Percentiles rank a stretch among this genome's conserved stretches.
phyloP scores from a whole-genome alignment of 2,888 invertebrate genomes.

The Sinohyriopsis cumingii region DNA sequence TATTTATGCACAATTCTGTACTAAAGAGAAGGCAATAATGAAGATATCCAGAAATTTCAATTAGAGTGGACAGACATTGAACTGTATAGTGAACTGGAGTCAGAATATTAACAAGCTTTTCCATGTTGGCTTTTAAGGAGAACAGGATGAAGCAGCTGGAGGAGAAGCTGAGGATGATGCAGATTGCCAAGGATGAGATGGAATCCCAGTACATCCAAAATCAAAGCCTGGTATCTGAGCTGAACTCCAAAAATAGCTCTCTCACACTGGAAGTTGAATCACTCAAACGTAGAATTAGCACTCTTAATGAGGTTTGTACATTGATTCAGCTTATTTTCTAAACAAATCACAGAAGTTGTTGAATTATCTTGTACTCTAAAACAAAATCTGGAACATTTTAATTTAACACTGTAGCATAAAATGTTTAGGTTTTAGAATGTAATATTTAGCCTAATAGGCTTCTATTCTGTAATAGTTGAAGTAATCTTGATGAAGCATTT shows the following conservation, averaged over 20 bases:
- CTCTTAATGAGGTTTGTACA: constrained; percentile 59
- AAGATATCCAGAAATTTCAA: too few relatives aligned
- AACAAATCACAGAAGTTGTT: too few relatives aligned
- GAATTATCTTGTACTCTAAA: background rate
- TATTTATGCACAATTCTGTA: too few relatives aligned
- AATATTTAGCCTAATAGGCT: background rate
- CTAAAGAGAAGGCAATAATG: too few relatives aligned
- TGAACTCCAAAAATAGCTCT: constrained; percentile 66
- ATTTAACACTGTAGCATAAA: too few relatives aligned
- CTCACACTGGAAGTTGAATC: constrained; percentile 65
- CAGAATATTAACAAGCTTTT: too few relatives aligned
- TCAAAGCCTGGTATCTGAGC: constrained; percentile 56
- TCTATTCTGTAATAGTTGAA: too few relatives aligned
- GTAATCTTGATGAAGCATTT: too few relatives aligned
- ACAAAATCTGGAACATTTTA: too few relatives aligned
- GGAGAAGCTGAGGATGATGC: constrained; percentile 64
- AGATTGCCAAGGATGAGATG: constrained; percentile 65
- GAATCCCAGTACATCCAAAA: constrained; percentile 64
- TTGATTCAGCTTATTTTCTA: background rate
- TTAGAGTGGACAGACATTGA: too few relatives aligned
- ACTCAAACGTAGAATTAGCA: constrained; percentile 61
- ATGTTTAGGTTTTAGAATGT: too few relatives aligned
- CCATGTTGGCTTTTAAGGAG: constrained; percentile 44
- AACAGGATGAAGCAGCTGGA: constrained; percentile 64
- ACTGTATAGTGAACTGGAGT: too few relatives aligned